These are phyloP conservation scores for Andricus grossulariae DNA, from an alignment of 1,140 invertebrate species.

Conservation along the genomic window DNA sequence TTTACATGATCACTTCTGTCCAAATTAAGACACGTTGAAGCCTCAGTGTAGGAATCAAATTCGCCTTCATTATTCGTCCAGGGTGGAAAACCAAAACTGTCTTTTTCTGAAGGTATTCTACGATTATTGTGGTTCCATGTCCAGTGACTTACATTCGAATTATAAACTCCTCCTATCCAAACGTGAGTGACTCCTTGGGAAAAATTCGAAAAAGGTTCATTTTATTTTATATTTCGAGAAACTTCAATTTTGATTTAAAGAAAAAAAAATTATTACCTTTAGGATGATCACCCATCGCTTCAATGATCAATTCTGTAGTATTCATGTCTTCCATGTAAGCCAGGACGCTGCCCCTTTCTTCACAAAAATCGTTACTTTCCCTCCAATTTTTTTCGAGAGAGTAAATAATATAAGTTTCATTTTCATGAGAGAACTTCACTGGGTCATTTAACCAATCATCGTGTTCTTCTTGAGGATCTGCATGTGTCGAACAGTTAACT, in stretches of 20 bases:
- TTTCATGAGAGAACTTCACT: conserved; percentile 51
- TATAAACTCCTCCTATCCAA: conserved; percentile 52
- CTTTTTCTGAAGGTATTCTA: conserved; percentile 44
- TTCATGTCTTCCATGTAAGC: conserved; percentile 50
- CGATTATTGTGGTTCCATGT: conserved; percentile 50
- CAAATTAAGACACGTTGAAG: conserved; percentile 56
- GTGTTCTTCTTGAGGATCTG: conserved; percentile 55
- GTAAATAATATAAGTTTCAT: conserved; percentile 56
- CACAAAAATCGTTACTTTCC: conserved; percentile 51
- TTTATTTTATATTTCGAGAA: conserved; percentile 11
- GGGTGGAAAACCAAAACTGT: conserved; percentile 48
- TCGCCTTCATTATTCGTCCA: conserved; percentile 48
- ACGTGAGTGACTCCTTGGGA: conserved; percentile 50
- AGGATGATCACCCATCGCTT: conserved; percentile 62
- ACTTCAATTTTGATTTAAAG: not conserved
- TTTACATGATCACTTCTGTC: conserved; percentile 56
- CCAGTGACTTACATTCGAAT: conserved; percentile 49
- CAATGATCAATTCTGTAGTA: conserved; percentile 50
- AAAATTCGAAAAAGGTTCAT: conserved; percentile 32
- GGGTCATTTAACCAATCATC: conserved; percentile 58
- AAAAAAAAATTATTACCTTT: no score
- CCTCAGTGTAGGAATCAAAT: conserved; percentile 38
- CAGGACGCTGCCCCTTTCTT: conserved; percentile 50
- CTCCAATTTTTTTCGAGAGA: conserved; percentile 55
- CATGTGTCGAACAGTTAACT: conserved; percentile 22